Evolutionary conservation across 2,113 vertebrate genomes (phyloP).

Genomic region (Prietella phreatophila): DNA sequence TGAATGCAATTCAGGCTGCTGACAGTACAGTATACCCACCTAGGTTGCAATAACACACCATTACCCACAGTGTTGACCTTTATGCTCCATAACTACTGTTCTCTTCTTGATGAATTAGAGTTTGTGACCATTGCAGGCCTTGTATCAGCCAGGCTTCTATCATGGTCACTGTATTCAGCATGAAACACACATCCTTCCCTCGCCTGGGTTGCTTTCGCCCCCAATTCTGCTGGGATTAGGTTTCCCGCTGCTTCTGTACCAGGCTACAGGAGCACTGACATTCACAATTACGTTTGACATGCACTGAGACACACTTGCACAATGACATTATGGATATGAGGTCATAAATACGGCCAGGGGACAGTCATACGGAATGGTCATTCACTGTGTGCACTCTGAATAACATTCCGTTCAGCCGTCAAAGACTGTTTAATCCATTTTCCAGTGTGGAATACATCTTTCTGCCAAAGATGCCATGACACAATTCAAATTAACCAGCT

Average conservation of each 20-base stretch:
- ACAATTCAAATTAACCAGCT: neutral
- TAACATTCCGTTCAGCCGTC: constrained; percentile 1
- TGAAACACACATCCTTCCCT: constrained; percentile 40
- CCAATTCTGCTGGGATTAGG: constrained; percentile 48
- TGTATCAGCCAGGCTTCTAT: constrained; percentile 43
- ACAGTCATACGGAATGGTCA: constrained; percentile 27
- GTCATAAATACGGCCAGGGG: constrained; percentile 8
- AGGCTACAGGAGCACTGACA: constrained; percentile 47
- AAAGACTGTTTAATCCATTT: constrained; percentile 23
- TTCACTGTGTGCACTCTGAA: constrained; percentile 1
- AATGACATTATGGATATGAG: constrained; percentile 41
- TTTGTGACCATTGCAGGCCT: constrained; percentile 25
- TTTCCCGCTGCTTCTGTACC: constrained; percentile 39
- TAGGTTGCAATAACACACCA: constrained; percentile 42
- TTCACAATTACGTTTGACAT: constrained; percentile 48
- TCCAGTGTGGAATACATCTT: neutral
- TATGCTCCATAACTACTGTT: constrained; percentile 46
- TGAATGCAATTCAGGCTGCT: neutral
- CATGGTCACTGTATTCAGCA: constrained; percentile 47
- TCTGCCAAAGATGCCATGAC: neutral
- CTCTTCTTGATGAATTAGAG: constrained; percentile 52
- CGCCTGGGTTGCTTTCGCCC: neutral
- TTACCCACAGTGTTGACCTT: constrained; percentile 50
- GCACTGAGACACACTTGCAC: constrained; percentile 37
- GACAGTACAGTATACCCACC: neutral